A percentile compares a stretch with the other conserved stretches of the same genome.
phyloP scores from a whole-genome alignment of 2,113 vertebrate species.

The Brevimyrus niger region DNA sequence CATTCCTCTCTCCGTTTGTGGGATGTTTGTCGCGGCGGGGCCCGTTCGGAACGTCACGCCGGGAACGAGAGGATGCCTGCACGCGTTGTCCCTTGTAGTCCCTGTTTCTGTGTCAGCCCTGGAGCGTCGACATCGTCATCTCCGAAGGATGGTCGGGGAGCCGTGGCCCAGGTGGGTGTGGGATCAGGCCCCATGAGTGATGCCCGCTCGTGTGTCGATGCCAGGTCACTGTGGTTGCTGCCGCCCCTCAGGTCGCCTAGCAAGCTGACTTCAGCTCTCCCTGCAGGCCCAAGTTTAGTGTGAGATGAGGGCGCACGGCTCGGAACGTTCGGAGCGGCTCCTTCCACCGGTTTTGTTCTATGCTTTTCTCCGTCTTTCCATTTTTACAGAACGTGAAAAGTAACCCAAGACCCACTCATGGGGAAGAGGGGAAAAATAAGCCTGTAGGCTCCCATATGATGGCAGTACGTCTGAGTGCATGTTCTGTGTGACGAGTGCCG shows the following conservation, averaged over 20 bases:
- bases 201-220: neutral
- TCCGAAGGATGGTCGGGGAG: neutral
- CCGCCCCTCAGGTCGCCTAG: neutral
- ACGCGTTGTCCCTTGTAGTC: neutral
- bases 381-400: neutral
- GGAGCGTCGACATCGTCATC: neutral
- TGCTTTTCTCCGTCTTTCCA: neutral
- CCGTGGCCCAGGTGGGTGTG: neutral
- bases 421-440: neutral
- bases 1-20: neutral
- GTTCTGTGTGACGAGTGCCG: neutral
- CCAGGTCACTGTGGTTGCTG: neutral
- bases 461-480: neutral
- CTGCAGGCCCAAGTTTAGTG: neutral
- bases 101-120: neutral
- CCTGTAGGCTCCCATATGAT: neutral
- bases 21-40: neutral
- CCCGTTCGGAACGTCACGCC: neutral
- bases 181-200: neutral
- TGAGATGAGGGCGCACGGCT: neutral
- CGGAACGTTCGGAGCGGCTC: neutral
- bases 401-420: neutral
- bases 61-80: neutral
- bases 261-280: neutral
- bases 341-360: neutral